Percentiles rank a stretch among this genome's conserved stretches.
These are phyloP conservation scores for Leucoraja ocellata DNA, from an alignment of 2,797 vertebrate genomes.

Conservation along the genomic window DNA sequence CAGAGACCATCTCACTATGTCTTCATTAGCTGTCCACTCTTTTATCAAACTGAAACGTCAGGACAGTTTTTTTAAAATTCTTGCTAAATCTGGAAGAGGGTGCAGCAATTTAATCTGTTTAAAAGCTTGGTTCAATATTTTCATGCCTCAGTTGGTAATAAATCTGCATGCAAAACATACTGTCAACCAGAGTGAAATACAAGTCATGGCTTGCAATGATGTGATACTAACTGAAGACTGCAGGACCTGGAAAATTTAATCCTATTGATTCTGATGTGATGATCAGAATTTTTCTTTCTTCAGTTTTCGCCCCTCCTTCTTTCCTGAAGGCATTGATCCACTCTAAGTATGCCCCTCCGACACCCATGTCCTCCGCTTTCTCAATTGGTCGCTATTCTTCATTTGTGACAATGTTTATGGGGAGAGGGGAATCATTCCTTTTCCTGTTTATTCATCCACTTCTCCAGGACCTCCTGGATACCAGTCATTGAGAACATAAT, in stretches of 20 bases:
- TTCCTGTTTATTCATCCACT: not conserved
- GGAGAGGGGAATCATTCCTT: not conserved
- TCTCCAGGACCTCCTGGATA: not conserved
- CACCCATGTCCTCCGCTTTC: not conserved
- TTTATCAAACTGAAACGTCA: not conserved
- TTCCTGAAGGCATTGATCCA: not conserved
- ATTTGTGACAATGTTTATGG: not conserved
- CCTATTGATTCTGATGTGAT: not conserved
- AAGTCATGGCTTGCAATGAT: not conserved
- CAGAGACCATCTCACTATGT: not conserved
- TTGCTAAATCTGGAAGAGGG: not conserved
- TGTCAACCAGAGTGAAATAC: not conserved
- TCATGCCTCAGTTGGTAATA: conserved; percentile 18
- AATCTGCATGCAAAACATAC: not conserved
- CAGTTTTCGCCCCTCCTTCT: not conserved
- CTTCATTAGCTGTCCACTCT: not conserved
- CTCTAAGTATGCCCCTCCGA: not conserved
- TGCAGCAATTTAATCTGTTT: not conserved
- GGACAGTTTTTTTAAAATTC: not conserved
- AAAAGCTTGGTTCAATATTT: not conserved
- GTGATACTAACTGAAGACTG: not conserved
- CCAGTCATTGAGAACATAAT: not conserved
- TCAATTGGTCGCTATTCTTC: not conserved
- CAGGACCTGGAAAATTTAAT: not conserved
- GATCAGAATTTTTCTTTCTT: not conserved